Evolutionary conservation across 2,797 vertebrate genomes (phyloP).

Genomic region (Pyrocephalus nanus): DNA sequence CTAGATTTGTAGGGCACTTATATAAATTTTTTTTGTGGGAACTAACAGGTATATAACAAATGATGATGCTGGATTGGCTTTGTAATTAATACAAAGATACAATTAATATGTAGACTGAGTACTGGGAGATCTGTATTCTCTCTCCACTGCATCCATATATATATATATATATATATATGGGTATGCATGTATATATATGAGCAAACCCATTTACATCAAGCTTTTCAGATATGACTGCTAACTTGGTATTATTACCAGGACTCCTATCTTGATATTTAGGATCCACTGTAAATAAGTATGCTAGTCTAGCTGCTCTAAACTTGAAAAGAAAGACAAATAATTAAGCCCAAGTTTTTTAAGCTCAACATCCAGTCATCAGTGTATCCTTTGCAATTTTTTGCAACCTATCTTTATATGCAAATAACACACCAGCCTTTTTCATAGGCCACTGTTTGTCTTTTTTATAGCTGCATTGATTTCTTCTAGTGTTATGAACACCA

Average conservation of each 20-base stretch:
- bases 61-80: not conserved
- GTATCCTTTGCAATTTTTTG: not conserved
- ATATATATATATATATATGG: not conserved
- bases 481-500: not conserved
- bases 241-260: not conserved
- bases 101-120: not conserved
- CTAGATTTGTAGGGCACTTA: not conserved
- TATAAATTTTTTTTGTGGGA: not conserved
- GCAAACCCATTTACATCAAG: not conserved
- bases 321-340: not conserved
- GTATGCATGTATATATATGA: not conserved
- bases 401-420: not conserved
- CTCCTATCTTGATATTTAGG: not conserved
- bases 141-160: not conserved
- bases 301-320: not conserved
- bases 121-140: not conserved
- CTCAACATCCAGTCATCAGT: not conserved
- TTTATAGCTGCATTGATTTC: not conserved
- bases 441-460: not conserved
- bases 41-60: not conserved
- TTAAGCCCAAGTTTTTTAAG: not conserved
- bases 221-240: not conserved
- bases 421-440: not conserved
- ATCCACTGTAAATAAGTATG: not conserved
- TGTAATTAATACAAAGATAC: not conserved